Percentiles rank a stretch among this genome's conserved stretches.
Conservation (phyloP, 2,113 vertebrate species). For the Gracilinanus agilis region DNA sequence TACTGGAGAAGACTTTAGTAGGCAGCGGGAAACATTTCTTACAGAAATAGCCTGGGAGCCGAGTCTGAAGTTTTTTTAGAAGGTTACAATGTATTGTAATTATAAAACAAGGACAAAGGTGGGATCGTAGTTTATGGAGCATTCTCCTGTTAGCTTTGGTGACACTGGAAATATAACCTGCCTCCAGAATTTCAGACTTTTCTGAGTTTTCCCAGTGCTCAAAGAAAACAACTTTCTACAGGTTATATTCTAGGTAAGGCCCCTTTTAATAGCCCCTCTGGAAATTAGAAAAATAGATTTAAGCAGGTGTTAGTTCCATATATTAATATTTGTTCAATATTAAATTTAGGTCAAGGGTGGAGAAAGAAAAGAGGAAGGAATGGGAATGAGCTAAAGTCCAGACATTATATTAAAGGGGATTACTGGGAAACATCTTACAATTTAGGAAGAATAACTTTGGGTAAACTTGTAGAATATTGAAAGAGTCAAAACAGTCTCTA, state of each 20-base stretch:
- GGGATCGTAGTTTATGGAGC: constrained; percentile 74
- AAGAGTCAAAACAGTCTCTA: not conserved
- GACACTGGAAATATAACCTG: constrained; percentile 44
- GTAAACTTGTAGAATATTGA: not conserved
- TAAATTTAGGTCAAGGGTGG: constrained; percentile 46
- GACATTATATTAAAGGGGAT: constrained; percentile 52
- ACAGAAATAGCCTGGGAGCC: constrained; percentile 12
- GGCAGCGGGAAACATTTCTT: constrained; percentile 73
- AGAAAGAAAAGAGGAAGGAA: not conserved
- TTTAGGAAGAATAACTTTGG: not conserved
- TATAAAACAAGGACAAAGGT: constrained; percentile 81
- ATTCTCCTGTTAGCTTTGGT: constrained; percentile 67
- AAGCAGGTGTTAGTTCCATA: constrained; percentile 73
- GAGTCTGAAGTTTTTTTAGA: not conserved
- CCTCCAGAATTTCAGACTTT: constrained; percentile 62
- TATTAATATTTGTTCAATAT: constrained; percentile 68
- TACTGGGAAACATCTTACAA: constrained; percentile 34
- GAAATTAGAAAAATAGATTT: constrained; percentile 63
- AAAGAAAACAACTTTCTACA: constrained; percentile 72
- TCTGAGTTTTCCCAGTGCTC: constrained; percentile 52
- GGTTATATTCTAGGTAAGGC: constrained; percentile 73
- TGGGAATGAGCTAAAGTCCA: not conserved
- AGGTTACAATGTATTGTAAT: constrained; percentile 78
- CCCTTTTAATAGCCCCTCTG: constrained; percentile 74
- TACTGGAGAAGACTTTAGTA: not conserved